Percentiles rank a stretch among this genome's conserved stretches.
Conservation (phyloP, 2,113 vertebrate genomes). For the Condylura cristata region DNA sequence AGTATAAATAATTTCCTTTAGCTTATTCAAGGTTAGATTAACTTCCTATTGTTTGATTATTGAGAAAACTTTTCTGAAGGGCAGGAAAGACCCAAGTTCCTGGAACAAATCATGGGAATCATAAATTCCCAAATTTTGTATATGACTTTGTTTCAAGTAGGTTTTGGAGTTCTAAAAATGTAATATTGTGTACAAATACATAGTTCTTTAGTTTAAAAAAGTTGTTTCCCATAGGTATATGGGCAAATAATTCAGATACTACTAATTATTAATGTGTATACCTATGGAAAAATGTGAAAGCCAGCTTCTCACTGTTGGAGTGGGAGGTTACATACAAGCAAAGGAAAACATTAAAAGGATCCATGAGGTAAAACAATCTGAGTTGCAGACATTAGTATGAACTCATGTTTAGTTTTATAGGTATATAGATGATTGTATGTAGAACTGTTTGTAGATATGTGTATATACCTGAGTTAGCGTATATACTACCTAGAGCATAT, state of each 20-base stretch:
- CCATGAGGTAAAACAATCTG: not conserved
- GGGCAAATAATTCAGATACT: not conserved
- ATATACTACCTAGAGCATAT: not conserved
- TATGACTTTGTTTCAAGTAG: slow-evolving; percentile 35
- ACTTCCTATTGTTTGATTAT: slow-evolving; percentile 28
- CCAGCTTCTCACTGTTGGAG: slow-evolving; percentile 29
- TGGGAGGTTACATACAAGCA: slow-evolving; percentile 32
- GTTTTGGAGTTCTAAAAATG: not conserved
- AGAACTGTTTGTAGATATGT: slow-evolving; percentile 31
- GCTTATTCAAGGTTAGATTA: not conserved
- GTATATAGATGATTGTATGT: not conserved
- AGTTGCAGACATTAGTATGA: slow-evolving; percentile 27
- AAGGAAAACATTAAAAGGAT: not conserved
- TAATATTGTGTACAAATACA: not conserved
- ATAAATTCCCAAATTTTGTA: slow-evolving; percentile 4
- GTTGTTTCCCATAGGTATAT: not conserved
- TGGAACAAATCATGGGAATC: slow-evolving; percentile 6
- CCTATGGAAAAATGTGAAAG: not conserved
- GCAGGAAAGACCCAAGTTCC: not conserved
- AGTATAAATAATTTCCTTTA: slow-evolving; percentile 31
- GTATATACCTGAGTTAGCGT: not conserved
- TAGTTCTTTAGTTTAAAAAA: not conserved
- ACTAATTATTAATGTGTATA: not conserved
- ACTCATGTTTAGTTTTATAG: slow-evolving; percentile 45
- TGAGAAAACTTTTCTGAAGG: not conserved